Evolutionary conservation across 1,140 invertebrate genomes (phyloP).

Genomic region (Homarus americanus): DNA sequence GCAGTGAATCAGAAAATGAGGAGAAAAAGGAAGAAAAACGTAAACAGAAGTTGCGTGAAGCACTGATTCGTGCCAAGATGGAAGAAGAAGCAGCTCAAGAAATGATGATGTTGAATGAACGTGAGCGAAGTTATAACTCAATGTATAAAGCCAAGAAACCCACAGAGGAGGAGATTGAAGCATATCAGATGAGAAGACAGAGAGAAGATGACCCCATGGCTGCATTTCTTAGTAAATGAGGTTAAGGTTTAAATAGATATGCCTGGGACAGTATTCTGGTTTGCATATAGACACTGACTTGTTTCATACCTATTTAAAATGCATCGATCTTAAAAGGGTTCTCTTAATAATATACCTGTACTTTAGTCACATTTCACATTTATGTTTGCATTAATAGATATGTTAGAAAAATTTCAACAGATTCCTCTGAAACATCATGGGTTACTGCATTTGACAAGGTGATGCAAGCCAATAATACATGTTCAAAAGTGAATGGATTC

Average conservation of each 20-base stretch:
- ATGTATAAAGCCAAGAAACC: constrained; percentile 88
- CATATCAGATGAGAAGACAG: constrained; percentile 91
- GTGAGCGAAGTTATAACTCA: constrained; percentile 95
- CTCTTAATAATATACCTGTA: no score
- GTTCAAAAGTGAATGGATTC: neutral
- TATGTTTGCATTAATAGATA: no score
- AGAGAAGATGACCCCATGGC: constrained; percentile 95
- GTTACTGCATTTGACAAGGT: no score
- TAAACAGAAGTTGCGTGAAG: constrained; percentile 80
- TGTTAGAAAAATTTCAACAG: no score
- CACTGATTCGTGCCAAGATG: constrained; percentile 84
- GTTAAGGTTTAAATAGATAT: no score
- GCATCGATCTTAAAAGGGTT: no score
- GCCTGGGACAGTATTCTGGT: no score
- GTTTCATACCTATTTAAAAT: no score
- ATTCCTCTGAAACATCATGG: no score
- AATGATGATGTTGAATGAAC: constrained; percentile 88
- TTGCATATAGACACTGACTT: no score
- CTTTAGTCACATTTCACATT: no score
- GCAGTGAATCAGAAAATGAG: constrained; percentile 77
- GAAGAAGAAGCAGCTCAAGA: constrained; percentile 83
- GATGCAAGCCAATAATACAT: no score
- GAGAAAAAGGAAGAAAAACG: constrained; percentile 80
- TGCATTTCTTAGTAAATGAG: constrained; percentile 76
- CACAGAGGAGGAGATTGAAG: constrained; percentile 95